phyloP scores from a whole-genome alignment of 2,113 vertebrate genomes.

The Carassius carassius region DNA sequence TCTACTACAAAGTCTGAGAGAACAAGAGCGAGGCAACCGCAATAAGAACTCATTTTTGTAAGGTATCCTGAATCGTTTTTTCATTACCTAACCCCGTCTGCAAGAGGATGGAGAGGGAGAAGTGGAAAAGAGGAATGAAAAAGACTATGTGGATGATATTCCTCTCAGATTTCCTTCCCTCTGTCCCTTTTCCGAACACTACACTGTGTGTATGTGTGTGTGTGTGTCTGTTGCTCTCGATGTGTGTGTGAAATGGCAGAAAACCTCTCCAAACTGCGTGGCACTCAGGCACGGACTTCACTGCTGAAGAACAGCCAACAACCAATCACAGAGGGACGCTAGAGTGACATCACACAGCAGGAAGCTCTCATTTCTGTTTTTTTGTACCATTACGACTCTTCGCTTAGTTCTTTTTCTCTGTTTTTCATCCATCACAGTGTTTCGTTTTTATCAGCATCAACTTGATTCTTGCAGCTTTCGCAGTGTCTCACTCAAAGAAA shows the following conservation, averaged over 20 bases:
- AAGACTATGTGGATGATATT: conserved; percentile 11
- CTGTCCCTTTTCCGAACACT: conserved; percentile 19
- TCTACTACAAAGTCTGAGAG: conserved; percentile 91
- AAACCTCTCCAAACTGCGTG: conserved; percentile 11
- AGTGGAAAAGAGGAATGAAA: conserved; percentile 21
- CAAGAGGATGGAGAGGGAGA: conserved; percentile 26
- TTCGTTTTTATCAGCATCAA: neutral
- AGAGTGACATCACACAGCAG: conserved; percentile 30
- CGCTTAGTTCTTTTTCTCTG: conserved; percentile 16
- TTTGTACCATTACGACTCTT: conserved; percentile 9
- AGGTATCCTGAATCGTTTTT: conserved; percentile 38
- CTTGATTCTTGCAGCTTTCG: neutral
- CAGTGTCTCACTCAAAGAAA: neutral
- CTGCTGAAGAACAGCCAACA: conserved; percentile 16
- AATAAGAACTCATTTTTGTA: conserved; percentile 42
- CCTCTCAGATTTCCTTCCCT: neutral
- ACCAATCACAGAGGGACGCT: conserved; percentile 36
- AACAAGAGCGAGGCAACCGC: conserved; percentile 7
- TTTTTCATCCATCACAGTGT: neutral
- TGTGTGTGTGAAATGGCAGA: conserved; percentile 7
- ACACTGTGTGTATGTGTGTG: conserved; percentile 41
- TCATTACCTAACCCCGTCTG: conserved; percentile 4
- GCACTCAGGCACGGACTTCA: conserved; percentile 36
- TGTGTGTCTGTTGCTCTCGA: conserved; percentile 25
- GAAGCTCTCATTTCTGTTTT: conserved; percentile 7